These are phyloP conservation scores for Palythoa caribaeorum DNA, from an alignment of 92 coral and sea anemone genomes.

Conservation along the genomic window DNA sequence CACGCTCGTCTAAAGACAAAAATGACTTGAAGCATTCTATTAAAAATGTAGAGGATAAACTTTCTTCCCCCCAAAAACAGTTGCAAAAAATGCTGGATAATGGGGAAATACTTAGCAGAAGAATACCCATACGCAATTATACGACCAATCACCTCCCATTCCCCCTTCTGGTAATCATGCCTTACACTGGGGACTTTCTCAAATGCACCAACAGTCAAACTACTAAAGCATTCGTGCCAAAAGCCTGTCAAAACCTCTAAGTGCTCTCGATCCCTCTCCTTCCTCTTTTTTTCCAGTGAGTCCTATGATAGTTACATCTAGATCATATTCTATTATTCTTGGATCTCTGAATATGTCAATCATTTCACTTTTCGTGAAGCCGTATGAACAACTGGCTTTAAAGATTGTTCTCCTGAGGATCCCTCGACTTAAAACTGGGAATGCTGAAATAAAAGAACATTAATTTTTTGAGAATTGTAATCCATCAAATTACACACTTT, in stretches of 20 bases:
- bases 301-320: background rate
- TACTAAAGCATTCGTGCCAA: slow-evolving; percentile 35
- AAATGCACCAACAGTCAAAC: slow-evolving; percentile 31
- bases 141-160: background rate
- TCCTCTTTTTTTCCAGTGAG: background rate
- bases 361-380: background rate
- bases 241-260: slow-evolving; percentile 29
- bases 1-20: slow-evolving; percentile 24
- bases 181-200: slow-evolving; percentile 33
- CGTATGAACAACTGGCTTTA: background rate
- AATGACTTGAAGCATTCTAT: slow-evolving; percentile 18
- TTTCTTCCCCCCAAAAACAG: slow-evolving; percentile 1
- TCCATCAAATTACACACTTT: background rate
- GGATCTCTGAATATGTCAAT: background rate
- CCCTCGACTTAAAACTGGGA: background rate
- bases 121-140: background rate
- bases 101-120: slow-evolving; percentile 14
- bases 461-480: background rate
- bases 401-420: background rate
- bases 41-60: background rate
- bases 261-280: background rate
- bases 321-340: background rate
- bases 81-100: slow-evolving; percentile 16
- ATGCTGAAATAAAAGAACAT: background rate
- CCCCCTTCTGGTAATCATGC: slow-evolving; percentile 14